Percentiles rank a stretch among this genome's conserved stretches.
Conservation (phyloP, 2,888 invertebrate species). For the Papilio demoleus region DNA sequence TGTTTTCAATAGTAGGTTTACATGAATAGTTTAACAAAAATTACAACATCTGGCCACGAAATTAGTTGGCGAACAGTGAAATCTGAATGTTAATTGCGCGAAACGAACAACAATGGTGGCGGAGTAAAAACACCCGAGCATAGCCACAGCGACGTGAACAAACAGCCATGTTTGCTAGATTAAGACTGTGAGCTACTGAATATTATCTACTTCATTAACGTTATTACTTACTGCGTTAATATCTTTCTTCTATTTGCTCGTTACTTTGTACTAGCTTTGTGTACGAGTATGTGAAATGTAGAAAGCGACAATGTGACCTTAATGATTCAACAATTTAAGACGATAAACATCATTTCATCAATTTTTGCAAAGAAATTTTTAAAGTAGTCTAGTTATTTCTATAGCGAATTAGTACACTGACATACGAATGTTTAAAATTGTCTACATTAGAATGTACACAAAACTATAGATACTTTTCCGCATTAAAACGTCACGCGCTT, state of each 20-base stretch:
- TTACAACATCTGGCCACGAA: conserved; percentile 37
- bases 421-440: background rate
- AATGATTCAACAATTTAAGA: background rate
- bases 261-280: background rate
- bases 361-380: too few relatives aligned
- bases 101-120: conserved; percentile 38
- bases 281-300: background rate
- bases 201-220: conserved; percentile 34
- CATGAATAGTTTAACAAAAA: conserved; percentile 24
- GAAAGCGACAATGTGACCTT: background rate
- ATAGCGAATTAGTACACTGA: background rate
- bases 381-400: too few relatives aligned
- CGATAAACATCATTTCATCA: too few relatives aligned
- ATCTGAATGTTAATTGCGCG: conserved; percentile 39
- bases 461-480: background rate
- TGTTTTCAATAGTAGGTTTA: background rate
- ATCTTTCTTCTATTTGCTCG: background rate
- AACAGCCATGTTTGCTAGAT: conserved; percentile 37
- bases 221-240: conserved; percentile 1
- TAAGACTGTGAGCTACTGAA: conserved; percentile 31
- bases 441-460: too few relatives aligned
- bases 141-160: conserved; percentile 36
- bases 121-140: conserved; percentile 32
- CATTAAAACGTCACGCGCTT: conserved; percentile 41
- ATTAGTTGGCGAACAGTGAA: conserved; percentile 35